phyloP scores from a whole-genome alignment of 2,888 invertebrate species.

The Minunthozetes semirufus region DNA sequence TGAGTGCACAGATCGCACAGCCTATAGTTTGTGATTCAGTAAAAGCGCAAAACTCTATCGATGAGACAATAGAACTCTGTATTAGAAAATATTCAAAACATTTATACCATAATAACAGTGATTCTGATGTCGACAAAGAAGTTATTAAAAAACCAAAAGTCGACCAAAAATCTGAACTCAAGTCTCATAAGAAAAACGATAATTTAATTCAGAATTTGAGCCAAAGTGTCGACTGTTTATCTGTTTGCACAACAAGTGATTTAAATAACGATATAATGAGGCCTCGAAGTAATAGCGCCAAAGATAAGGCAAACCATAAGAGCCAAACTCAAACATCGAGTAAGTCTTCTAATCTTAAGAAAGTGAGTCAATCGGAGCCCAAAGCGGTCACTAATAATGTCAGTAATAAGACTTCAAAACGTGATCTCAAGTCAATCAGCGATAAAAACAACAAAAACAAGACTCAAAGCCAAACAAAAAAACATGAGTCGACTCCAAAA shows the following conservation, averaged over 20 bases:
- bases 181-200: neutral
- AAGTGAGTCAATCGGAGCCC: neutral
- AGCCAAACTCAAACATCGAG: neutral
- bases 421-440: neutral
- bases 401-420: neutral
- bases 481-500: neutral
- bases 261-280: neutral
- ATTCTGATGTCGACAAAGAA: neutral
- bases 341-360: neutral
- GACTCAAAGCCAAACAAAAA: neutral
- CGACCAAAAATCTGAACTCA: neutral
- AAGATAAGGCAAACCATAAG: neutral
- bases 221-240: neutral
- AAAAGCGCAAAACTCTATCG: slow-evolving; percentile 38
- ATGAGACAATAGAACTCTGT: slow-evolving; percentile 42
- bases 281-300: neutral
- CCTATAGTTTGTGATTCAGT: slow-evolving; percentile 2
- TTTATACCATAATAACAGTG: neutral
- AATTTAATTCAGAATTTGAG: neutral
- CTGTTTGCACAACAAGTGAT: slow-evolving; percentile 13
- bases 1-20: neutral
- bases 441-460: neutral
- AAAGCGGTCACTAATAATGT: neutral
- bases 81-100: slow-evolving; percentile 38
- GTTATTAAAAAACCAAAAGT: neutral